These are phyloP conservation scores for Maniola hyperantus DNA, from an alignment of 2,888 invertebrate species.

Conservation along the genomic window DNA sequence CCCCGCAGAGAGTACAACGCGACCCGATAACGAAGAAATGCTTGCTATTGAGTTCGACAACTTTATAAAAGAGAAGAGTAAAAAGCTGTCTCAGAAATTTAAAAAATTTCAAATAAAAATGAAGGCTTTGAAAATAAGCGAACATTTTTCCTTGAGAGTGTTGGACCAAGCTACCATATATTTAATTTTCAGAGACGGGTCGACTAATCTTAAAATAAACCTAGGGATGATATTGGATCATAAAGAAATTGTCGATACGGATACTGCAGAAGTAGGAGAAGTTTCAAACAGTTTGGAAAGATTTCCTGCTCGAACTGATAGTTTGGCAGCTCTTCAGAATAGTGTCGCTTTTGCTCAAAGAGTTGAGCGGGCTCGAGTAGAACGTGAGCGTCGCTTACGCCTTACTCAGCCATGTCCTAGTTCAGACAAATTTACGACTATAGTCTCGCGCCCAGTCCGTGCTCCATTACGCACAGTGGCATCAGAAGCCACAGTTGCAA, in stretches of 20 bases:
- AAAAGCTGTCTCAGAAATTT: conserved; percentile 64
- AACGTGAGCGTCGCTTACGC: conserved; percentile 56
- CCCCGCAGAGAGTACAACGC: conserved; percentile 44
- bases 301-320: conserved; percentile 59
- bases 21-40: conserved; percentile 69
- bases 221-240: conserved; percentile 78
- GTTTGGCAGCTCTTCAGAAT: conserved; percentile 62
- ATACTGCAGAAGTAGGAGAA: conserved; percentile 50
- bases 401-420: conserved; percentile 51
- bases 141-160: conserved; percentile 68
- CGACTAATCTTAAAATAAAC: conserved; percentile 67
- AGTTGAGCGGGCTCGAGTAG: conserved; percentile 52
- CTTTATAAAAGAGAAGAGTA: conserved; percentile 71
- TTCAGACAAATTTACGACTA: conserved; percentile 55
- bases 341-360: conserved; percentile 61
- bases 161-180: conserved; percentile 71
- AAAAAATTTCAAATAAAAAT: conserved; percentile 75
- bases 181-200: conserved; percentile 67
- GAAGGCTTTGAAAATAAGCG: conserved; percentile 76
- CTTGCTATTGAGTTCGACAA: conserved; percentile 73
- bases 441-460: conserved; percentile 53
- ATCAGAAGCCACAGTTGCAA: conserved; percentile 30
- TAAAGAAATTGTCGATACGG: conserved; percentile 75
- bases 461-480: conserved; percentile 49
- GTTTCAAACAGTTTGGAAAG: conserved; percentile 47